Evolutionary conservation across 2,113 vertebrate species (phyloP).

Genomic region (Blennius ocellaris): DNA sequence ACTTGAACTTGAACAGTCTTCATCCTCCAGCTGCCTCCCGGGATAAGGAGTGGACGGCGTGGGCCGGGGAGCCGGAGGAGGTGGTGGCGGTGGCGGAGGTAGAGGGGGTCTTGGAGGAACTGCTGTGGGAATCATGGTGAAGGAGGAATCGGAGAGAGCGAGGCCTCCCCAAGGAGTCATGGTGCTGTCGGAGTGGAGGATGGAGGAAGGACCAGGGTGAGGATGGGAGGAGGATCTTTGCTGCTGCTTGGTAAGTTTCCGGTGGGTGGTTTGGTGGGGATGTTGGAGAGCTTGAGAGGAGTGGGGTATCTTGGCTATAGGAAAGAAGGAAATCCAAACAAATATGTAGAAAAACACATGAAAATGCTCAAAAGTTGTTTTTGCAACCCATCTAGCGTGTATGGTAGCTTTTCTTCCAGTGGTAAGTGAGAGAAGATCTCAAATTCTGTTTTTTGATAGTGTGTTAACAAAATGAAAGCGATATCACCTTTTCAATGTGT

Average conservation of each 20-base stretch:
- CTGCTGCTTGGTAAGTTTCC: conserved; percentile 34
- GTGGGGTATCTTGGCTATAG: conserved; percentile 39
- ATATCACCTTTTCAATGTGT: too few species aligned
- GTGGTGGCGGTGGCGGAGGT: conserved; percentile 18
- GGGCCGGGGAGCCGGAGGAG: conserved; percentile 41
- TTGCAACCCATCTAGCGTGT: too few species aligned
- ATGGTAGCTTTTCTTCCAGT: too few species aligned
- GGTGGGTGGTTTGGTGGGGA: conserved; percentile 31
- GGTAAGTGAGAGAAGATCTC: too few species aligned
- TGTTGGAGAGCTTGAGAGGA: conserved; percentile 30
- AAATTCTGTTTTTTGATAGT: too few species aligned
- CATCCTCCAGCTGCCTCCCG: conserved; percentile 18
- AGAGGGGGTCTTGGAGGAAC: conserved; percentile 33
- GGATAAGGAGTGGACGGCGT: conserved; percentile 22
- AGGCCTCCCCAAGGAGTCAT: conserved; percentile 82
- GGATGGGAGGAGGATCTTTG: conserved; percentile 34
- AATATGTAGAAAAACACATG: neutral
- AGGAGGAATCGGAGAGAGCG: conserved; percentile 80
- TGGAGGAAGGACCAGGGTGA: conserved; percentile 39
- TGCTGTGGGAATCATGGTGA: conserved; percentile 64
- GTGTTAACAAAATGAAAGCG: too few species aligned
- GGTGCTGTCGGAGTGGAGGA: conserved; percentile 56
- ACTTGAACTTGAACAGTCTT: conserved; percentile 32
- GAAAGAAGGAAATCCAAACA: neutral
- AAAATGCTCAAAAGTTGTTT: too few species aligned